Percentiles rank a stretch among this genome's conserved stretches.
These are phyloP conservation scores for Myodes glareolus DNA, from an alignment of 2,113 vertebrate species.

Conservation along the genomic window DNA sequence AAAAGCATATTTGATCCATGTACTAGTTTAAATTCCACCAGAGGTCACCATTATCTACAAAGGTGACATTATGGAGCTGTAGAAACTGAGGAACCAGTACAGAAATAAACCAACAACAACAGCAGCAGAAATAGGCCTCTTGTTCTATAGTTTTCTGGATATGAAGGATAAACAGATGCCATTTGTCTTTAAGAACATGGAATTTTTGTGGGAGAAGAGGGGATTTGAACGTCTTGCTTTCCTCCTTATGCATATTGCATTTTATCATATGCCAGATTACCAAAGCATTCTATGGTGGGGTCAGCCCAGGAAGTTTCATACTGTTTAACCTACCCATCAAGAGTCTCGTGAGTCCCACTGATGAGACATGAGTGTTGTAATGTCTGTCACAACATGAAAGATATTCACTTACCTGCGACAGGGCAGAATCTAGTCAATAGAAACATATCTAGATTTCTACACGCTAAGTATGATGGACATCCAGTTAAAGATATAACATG, in stretches of 20 bases:
- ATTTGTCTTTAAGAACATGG: not conserved
- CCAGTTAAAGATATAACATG: constrained; percentile 42
- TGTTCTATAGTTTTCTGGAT: constrained; percentile 33
- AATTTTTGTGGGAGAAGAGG: not conserved
- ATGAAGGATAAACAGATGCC: not conserved
- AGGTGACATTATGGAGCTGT: constrained; percentile 30
- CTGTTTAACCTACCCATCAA: not conserved
- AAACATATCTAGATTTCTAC: not conserved
- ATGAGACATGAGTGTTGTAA: constrained; percentile 49
- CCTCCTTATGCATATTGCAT: not conserved
- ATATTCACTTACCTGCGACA: constrained; percentile 56
- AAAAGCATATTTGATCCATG: not conserved
- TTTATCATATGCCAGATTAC: not conserved
- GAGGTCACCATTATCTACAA: constrained; percentile 6
- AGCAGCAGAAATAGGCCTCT: not conserved
- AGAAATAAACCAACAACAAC: not conserved
- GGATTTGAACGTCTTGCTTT: constrained; percentile 11
- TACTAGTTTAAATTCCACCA: constrained; percentile 41
- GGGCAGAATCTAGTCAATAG: constrained; percentile 14
- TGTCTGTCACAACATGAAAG: constrained; percentile 87
- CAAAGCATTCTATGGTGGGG: not conserved
- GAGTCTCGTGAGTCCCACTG: constrained; percentile 5
- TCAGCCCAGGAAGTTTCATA: not conserved
- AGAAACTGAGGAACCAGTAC: not conserved
- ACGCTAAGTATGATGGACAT: not conserved